A percentile compares a stretch with the other conserved stretches of the same genome.
These are phyloP conservation scores for Bombus terrestris DNA, from an alignment of 1,140 invertebrate species.

Conservation along the genomic window DNA sequence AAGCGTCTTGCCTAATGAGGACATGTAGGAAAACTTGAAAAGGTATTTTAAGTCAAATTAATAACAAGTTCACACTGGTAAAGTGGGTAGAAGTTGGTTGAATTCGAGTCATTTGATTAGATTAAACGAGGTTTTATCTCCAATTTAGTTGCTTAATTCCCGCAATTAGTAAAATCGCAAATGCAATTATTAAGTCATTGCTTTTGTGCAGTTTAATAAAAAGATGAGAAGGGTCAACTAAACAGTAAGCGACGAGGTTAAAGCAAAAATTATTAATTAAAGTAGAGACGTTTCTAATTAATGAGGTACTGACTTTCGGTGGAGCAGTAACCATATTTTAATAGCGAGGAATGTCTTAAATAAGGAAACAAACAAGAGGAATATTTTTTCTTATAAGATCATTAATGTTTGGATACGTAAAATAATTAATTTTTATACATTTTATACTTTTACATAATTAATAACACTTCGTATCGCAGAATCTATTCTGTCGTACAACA, in stretches of 20 bases:
- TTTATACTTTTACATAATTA: too few relatives aligned
- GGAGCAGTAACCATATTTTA: neutral
- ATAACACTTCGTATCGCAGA: too few relatives aligned
- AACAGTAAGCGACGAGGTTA: too few relatives aligned
- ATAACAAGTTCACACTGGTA: neutral
- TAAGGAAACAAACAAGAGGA: too few relatives aligned
- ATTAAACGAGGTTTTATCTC: neutral
- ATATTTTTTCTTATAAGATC: neutral
- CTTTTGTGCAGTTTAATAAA: too few relatives aligned
- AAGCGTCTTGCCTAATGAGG: neutral
- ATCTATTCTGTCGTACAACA: neutral
- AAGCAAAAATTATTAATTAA: too few relatives aligned
- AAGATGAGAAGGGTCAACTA: too few relatives aligned
- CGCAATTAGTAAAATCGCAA: too few relatives aligned
- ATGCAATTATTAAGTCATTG: too few relatives aligned
- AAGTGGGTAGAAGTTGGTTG: neutral
- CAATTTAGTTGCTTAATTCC: neutral
- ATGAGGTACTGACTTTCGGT: neutral
- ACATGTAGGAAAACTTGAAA: neutral
- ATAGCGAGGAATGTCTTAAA: too few relatives aligned
- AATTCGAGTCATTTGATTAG: neutral
- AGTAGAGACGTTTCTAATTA: neutral
- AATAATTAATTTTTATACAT: too few relatives aligned
- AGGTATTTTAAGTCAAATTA: neutral
- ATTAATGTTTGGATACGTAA: neutral